Evolutionary conservation across 2,797 vertebrate species (phyloP), one percentile per base, ranked within the genome.

Genomic region (Melanotaenia trifasciata): DNA sequence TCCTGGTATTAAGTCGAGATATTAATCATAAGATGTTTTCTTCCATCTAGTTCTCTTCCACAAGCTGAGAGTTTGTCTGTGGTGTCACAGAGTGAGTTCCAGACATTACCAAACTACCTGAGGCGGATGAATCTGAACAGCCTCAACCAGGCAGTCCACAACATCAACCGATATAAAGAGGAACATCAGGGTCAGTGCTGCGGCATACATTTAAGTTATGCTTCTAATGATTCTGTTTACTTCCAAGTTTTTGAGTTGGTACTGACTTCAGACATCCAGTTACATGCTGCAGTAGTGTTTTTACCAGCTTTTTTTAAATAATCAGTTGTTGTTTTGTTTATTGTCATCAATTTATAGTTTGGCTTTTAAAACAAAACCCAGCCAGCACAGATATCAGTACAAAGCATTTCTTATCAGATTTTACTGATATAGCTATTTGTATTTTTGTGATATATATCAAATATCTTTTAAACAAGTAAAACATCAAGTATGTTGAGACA

Each of bases 141-240:
- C 83, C 91, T 95, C 57, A 95, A 95, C 85, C 84, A 90, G 73
- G 89, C 86, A 0, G 71, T 95, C 67, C 43, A 74, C 54, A 91
- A 74, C 78, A 93, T 95, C 80, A 94, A 94, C 86, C 67, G 14
- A 1, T 90, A 78, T 64, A 62, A 76, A 0, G 77, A 72, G 7
- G 70, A 85, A 24, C 33, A 6, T 58, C 71, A 3, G 67, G 92
- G 94, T 94, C 38, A 70, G 88, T 83, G 20, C 14, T 8, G 1
- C n/a, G 1, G 12, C 2, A 32, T 11, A 5, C 2, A 7, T 45
- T 45, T 6, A 16, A 43, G 13, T 14, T 43, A 43, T 43, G 40
- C 2, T 33, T 38, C 36, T 14, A 38, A 13, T 38, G 11, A 38
- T 38, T 38, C 36, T 38, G 36, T 38, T 36, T 13, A 38, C 36